A percentile compares a stretch with the other conserved stretches of the same genome.
Evolutionary conservation across 2,797 vertebrate species (phyloP).

Genomic region (Falco rusticolus): DNA sequence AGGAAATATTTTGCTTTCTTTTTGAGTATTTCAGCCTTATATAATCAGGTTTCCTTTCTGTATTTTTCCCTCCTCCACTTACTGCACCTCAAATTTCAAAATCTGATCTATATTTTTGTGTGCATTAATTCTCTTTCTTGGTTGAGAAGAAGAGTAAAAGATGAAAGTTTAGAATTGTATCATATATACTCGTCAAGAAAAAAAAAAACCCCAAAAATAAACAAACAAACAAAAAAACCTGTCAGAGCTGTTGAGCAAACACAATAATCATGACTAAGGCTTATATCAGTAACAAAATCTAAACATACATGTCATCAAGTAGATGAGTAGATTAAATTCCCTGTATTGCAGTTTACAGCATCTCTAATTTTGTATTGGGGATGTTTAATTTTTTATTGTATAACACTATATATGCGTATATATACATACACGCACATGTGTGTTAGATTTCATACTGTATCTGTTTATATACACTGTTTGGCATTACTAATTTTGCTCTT

Average conservation of each 20-base stretch:
- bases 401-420: neutral
- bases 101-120: neutral
- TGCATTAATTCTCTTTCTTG: neutral
- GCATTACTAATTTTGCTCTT: neutral
- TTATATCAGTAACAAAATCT: neutral
- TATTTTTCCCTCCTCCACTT: neutral
- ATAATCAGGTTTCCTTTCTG: neutral
- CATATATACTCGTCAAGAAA: rapidly evolving
- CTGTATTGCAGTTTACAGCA: neutral
- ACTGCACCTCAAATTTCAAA: neutral
- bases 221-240: neutral
- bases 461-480: neutral
- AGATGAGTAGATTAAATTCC: neutral
- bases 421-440: too few relatives aligned
- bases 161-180: neutral
- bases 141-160: neutral
- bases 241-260: neutral
- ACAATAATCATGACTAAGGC: neutral
- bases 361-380: neutral
- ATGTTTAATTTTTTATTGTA: neutral
- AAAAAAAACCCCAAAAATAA: neutral
- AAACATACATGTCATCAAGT: neutral
- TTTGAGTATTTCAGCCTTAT: neutral
- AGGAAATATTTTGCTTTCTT: neutral
- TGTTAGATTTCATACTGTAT: neutral